Percentiles rank a stretch among this genome's conserved stretches.
These are phyloP conservation scores for Clytia hemisphaerica DNA, from an alignment of 30 jellyfish, hydroid and myxozoan species.

Conservation along the genomic window DNA sequence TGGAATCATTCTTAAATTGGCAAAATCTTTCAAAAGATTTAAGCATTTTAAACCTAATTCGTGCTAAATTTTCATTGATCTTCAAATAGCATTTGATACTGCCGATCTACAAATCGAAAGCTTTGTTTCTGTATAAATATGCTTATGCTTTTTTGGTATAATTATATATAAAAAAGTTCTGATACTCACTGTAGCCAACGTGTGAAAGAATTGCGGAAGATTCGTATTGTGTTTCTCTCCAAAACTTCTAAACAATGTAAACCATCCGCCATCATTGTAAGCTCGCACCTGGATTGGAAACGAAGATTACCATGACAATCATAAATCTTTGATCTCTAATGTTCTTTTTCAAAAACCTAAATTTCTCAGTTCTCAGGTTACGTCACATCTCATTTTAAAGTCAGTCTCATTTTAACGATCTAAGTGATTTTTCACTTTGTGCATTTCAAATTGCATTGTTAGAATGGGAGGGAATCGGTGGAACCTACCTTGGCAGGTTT, in stretches of 20 bases:
- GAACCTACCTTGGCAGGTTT: constrained; percentile 72
- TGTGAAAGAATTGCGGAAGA: constrained; percentile 65
- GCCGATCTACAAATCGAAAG: no score
- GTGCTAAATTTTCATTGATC: no score
- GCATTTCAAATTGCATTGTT: not conserved
- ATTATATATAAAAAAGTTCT: not conserved
- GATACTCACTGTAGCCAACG: constrained; percentile 52
- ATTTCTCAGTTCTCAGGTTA: no score
- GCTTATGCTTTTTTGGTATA: not conserved
- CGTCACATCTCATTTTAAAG: no score
- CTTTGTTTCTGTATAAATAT: no score
- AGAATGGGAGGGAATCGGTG: not conserved
- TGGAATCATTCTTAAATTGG: no score
- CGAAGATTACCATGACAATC: not conserved
- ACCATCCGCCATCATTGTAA: constrained; percentile 97
- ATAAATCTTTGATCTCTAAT: not conserved
- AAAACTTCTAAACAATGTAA: constrained; percentile 65
- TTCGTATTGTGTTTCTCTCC: constrained; percentile 68
- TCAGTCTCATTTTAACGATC: no score
- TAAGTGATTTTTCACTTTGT: no score
- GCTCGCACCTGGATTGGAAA: constrained; percentile 50
- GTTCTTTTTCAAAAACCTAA: no score
- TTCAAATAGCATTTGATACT: no score
- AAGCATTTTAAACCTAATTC: no score
- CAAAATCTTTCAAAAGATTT: no score